Conservation (phyloP, 1,140 invertebrate genomes). For the Rhopalosiphum maidis region DNA sequence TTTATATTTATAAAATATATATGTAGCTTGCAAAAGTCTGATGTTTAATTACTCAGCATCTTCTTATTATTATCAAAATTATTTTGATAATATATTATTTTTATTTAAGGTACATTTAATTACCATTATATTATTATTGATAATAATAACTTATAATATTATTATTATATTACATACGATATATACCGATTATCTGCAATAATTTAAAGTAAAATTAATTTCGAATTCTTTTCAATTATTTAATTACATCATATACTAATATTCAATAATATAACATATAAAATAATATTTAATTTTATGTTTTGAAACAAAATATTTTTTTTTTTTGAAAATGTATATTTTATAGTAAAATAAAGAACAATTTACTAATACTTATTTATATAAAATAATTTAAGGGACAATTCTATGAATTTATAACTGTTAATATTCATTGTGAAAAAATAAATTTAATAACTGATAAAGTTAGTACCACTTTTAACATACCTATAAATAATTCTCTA, state of each 20-base stretch:
- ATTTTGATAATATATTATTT: no score
- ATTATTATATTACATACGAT: no score
- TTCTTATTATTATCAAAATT: neutral
- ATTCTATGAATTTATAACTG: neutral
- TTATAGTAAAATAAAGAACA: neutral
- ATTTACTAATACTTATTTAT: neutral
- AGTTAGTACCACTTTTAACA: no score
- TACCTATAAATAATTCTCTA: neutral
- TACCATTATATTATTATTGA: no score
- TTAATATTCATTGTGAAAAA: no score
- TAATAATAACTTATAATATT: no score
- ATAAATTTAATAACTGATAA: no score
- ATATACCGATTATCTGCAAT: no score
- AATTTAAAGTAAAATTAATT: no score
- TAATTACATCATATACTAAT: no score
- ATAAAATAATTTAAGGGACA: neutral
- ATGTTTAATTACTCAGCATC: neutral
- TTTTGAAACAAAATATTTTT: neutral
- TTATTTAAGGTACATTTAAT: no score
- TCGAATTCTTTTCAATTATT: no score
- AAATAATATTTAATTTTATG: neutral
- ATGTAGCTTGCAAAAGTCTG: neutral
- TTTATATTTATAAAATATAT: neutral
- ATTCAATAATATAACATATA: neutral
- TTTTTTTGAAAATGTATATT: neutral